Evolutionary conservation across 2,888 invertebrate species (phyloP).

Genomic region (Notocelia uddmanniana): DNA sequence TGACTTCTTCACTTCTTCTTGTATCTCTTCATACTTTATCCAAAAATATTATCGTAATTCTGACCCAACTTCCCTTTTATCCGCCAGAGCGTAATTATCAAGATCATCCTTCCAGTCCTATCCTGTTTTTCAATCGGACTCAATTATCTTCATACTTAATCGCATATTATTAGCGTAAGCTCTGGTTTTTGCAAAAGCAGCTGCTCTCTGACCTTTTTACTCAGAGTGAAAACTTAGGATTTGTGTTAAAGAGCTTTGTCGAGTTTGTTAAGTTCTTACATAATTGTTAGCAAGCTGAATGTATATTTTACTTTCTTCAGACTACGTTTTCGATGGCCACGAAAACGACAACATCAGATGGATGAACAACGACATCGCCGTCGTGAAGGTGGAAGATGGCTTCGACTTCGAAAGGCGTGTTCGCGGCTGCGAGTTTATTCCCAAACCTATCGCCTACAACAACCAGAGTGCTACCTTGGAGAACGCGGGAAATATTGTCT

Average conservation of each 20-base stretch:
- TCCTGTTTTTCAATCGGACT: not conserved
- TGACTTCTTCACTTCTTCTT: too few relatives aligned
- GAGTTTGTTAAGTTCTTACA: too few relatives aligned
- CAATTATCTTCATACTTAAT: too few relatives aligned
- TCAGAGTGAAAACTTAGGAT: too few relatives aligned
- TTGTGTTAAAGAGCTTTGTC: too few relatives aligned
- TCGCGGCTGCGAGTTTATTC: conserved; percentile 73
- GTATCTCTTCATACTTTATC: too few relatives aligned
- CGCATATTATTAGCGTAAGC: not conserved
- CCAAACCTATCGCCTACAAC: conserved; percentile 73
- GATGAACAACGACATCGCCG: conserved; percentile 80
- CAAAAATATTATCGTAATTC: too few relatives aligned
- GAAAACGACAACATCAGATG: conserved; percentile 78
- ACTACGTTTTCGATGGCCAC: conserved; percentile 76
- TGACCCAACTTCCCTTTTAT: not conserved
- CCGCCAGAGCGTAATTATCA: not conserved
- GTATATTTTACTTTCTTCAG: conserved; percentile 53
- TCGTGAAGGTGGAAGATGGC: conserved; percentile 74
- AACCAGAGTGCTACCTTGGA: conserved; percentile 73
- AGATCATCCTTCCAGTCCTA: not conserved
- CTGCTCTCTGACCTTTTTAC: too few relatives aligned
- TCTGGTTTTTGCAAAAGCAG: too few relatives aligned
- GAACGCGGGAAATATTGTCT: conserved; percentile 66
- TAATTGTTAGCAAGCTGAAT: too few relatives aligned
- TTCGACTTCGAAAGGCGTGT: conserved; percentile 73